Conservation (phyloP, 2,113 vertebrate genomes). For the Neodon shergylaensis region DNA sequence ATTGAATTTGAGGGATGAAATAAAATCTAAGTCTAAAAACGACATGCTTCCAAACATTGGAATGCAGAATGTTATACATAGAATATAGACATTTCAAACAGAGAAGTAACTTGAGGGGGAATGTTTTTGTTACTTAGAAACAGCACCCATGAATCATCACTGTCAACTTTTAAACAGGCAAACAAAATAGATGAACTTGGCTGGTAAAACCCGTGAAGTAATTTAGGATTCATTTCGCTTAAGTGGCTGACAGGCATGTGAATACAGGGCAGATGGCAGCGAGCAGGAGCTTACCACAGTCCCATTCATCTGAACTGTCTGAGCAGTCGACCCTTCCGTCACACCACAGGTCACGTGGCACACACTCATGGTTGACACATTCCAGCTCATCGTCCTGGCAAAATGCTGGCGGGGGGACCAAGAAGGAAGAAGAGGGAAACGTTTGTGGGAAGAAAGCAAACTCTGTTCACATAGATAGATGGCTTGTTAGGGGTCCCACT, state of each 20-base stretch:
- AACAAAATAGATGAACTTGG: slow-evolving; percentile 44
- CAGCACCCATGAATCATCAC: not conserved
- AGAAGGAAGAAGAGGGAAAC: not conserved
- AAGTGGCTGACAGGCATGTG: not conserved
- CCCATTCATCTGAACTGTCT: slow-evolving; percentile 97
- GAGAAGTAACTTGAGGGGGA: not conserved
- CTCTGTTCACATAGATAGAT: not conserved
- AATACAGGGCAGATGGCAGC: not conserved
- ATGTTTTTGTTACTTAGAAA: slow-evolving; percentile 38
- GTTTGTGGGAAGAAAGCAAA: slow-evolving; percentile 27
- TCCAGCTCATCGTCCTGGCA: slow-evolving; percentile 91
- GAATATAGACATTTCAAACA: not conserved
- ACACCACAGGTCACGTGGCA: slow-evolving; percentile 93
- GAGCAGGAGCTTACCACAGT: slow-evolving; percentile 89
- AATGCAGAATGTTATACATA: not conserved
- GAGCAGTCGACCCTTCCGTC: slow-evolving; percentile 92
- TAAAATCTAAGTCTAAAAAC: not conserved
- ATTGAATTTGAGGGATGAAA: not conserved
- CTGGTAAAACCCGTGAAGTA: not conserved
- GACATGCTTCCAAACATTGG: not conserved
- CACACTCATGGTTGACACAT: slow-evolving; percentile 94
- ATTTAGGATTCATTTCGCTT: not conserved
- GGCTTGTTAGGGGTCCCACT: not conserved
- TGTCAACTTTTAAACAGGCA: not conserved
- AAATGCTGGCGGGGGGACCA: slow-evolving; percentile 85